Conservation (phyloP, 2,888 invertebrate species). For the Morpho achilles region DNA sequence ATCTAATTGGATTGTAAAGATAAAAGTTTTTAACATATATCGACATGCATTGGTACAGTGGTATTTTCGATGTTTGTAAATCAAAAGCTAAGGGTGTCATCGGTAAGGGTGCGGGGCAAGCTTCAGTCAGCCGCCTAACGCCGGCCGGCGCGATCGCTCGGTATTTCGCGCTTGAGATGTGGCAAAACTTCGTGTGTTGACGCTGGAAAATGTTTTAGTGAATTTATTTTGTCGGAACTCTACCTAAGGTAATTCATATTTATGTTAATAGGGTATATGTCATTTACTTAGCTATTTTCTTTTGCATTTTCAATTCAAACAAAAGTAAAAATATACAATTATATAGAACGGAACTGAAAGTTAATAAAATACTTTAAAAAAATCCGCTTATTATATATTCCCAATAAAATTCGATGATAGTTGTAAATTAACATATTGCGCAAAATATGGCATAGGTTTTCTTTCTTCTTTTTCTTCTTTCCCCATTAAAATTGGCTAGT, state of each 20-base stretch:
- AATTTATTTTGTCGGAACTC: constrained; percentile 14
- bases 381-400: too few relatives aligned
- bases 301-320: too few relatives aligned
- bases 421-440: too few relatives aligned
- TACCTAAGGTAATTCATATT: constrained; percentile 8
- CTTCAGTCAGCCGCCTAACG: constrained; percentile 59
- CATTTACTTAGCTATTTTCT: too few relatives aligned
- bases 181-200: constrained; percentile 27
- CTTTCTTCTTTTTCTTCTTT: too few relatives aligned
- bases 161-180: constrained; percentile 8
- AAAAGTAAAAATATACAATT: too few relatives aligned
- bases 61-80: constrained; percentile 1
- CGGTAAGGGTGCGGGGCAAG: constrained; percentile 35
- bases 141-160: constrained; percentile 32
- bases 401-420: too few relatives aligned
- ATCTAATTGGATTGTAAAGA: background rate
- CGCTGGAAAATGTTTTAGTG: constrained; percentile 24
- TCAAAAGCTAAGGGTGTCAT: constrained; percentile 18
- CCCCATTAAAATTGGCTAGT: too few relatives aligned
- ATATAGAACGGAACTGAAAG: too few relatives aligned
- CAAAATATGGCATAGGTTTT: too few relatives aligned
- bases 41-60: constrained; percentile 1
- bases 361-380: too few relatives aligned
- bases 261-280: background rate
- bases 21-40: too few relatives aligned